These are phyloP conservation scores for Tholera decimalis DNA, from an alignment of 2,888 invertebrate genomes.

Conservation along the genomic window DNA sequence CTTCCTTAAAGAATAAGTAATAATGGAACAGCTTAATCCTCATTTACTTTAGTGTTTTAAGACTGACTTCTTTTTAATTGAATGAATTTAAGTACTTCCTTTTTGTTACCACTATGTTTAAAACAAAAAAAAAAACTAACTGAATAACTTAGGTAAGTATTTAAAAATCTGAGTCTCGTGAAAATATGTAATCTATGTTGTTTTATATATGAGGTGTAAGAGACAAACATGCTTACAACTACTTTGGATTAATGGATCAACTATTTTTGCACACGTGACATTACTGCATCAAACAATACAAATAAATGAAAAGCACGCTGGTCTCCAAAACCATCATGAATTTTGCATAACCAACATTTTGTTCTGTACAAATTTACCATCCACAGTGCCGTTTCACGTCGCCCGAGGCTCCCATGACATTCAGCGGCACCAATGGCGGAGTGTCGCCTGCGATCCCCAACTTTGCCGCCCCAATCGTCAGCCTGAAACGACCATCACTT, in stretches of 20 bases:
- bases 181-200: background rate
- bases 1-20: background rate
- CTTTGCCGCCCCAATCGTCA: constrained; percentile 79
- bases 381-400: constrained; percentile 57
- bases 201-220: background rate
- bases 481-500: constrained; percentile 83
- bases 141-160: constrained; percentile 9
- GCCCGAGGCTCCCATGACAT: constrained; percentile 58
- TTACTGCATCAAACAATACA: background rate
- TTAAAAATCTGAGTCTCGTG: background rate
- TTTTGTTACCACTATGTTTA: no score
- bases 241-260: background rate
- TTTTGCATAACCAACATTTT: background rate
- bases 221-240: constrained; percentile 4
- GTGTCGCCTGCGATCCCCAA: constrained; percentile 76
- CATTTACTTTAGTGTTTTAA: constrained; percentile 1
- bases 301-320: background rate
- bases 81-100: background rate
- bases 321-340: background rate
- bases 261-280: background rate
- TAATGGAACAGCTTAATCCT: background rate
- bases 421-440: constrained; percentile 61
- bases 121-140: no score
- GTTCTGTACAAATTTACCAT: constrained; percentile 6
- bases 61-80: background rate